phyloP scores from a whole-genome alignment of 2,113 vertebrate genomes.

The Diadophis punctatus region DNA sequence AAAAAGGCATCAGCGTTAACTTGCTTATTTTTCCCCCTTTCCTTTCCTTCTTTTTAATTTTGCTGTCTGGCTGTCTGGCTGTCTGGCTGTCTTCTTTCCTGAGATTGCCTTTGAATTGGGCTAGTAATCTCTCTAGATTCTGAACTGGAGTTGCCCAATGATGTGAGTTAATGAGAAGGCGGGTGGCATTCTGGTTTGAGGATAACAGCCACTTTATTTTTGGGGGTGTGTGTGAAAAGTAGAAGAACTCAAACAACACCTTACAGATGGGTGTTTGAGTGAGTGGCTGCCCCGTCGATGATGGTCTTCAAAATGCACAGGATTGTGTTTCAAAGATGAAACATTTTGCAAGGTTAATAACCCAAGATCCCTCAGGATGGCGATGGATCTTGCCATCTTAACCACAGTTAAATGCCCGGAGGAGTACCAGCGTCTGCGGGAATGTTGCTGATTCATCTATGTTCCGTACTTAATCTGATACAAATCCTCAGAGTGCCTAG shows the following conservation, averaged over 20 bases:
- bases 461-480: not conserved
- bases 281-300: too few relatives aligned
- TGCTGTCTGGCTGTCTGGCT: not conserved
- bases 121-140: not conserved
- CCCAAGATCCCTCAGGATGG: not conserved
- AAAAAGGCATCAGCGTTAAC: not conserved
- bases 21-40: not conserved
- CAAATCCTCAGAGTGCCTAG: not conserved
- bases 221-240: not conserved
- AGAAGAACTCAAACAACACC: not conserved
- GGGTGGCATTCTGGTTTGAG: not conserved
- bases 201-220: not conserved
- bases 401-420: not conserved
- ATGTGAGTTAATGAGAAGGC: not conserved
- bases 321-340: not conserved
- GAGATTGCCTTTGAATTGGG: slow-evolving; percentile 13
- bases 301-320: not conserved
- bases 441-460: not conserved
- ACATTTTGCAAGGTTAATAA: not conserved
- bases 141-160: not conserved
- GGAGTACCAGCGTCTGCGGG: not conserved
- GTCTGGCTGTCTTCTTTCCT: not conserved
- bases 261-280: not conserved
- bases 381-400: not conserved
- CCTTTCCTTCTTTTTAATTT: not conserved